These are phyloP conservation scores for Cerastis rubricosa DNA, from an alignment of 2,888 invertebrate genomes.

Conservation along the genomic window DNA sequence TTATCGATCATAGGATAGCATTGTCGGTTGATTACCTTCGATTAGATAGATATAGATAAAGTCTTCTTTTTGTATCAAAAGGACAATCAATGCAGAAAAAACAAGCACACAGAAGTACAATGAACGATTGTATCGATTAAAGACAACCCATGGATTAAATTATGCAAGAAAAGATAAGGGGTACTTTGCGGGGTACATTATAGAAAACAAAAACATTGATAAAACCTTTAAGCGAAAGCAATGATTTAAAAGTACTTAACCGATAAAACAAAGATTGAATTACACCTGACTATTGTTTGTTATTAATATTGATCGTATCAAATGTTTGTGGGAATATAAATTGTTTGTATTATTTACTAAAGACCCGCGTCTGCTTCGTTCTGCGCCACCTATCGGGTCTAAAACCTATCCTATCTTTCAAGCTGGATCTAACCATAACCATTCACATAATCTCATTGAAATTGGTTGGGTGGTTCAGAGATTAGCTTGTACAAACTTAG, in stretches of 20 bases:
- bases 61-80: background rate
- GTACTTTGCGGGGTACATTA: background rate
- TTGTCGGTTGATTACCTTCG: background rate
- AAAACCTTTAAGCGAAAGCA: background rate
- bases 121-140: background rate
- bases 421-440: background rate
- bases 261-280: constrained; percentile 22
- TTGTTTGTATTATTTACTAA: background rate
- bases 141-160: constrained; percentile 5
- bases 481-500: background rate
- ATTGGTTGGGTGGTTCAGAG: background rate
- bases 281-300: constrained; percentile 2
- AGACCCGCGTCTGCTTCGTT: background rate
- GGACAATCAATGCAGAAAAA: background rate
- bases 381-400: background rate
- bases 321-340: background rate
- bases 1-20: background rate
- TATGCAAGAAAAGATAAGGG: constrained; percentile 12
- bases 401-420: background rate
- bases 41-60: background rate
- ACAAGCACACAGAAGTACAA: background rate
- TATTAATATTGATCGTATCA: background rate
- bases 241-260: constrained; percentile 15
- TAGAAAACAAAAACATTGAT: background rate
- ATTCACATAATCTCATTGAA: background rate